Conservation (phyloP, 2,113 vertebrate genomes). For the Corynorhinus townsendii region DNA sequence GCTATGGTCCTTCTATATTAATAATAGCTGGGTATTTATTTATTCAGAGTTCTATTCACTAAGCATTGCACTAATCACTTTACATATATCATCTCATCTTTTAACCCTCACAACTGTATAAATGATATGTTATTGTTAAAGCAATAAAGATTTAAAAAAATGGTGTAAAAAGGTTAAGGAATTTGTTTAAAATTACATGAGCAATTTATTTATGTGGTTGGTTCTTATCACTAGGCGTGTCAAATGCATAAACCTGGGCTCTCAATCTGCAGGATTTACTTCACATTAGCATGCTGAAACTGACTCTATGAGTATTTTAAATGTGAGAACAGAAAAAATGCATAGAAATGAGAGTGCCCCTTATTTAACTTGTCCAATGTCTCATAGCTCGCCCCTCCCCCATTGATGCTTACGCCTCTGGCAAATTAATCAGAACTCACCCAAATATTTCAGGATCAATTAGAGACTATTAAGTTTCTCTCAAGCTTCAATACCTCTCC, state of each 20-base stretch:
- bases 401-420: background rate
- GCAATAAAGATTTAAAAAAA: background rate
- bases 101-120: background rate
- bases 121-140: background rate
- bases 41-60: background rate
- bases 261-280: background rate
- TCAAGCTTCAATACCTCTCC: background rate
- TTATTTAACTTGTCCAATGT: background rate
- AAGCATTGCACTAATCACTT: background rate
- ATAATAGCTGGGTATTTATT: background rate
- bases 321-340: background rate
- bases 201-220: background rate
- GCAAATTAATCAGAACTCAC: conserved; percentile 38
- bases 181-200: background rate
- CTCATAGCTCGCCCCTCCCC: background rate
- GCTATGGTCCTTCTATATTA: background rate
- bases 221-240: background rate
- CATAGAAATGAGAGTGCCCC: background rate
- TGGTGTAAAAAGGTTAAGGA: background rate
- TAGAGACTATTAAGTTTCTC: conserved; percentile 45
- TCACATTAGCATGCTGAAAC: background rate
- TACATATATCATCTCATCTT: background rate
- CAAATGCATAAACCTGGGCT: background rate
- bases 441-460: conserved; percentile 32
- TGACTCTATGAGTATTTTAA: background rate